Conservation (phyloP, 2,797 vertebrate genomes). For the Micrastur ruficollis region DNA sequence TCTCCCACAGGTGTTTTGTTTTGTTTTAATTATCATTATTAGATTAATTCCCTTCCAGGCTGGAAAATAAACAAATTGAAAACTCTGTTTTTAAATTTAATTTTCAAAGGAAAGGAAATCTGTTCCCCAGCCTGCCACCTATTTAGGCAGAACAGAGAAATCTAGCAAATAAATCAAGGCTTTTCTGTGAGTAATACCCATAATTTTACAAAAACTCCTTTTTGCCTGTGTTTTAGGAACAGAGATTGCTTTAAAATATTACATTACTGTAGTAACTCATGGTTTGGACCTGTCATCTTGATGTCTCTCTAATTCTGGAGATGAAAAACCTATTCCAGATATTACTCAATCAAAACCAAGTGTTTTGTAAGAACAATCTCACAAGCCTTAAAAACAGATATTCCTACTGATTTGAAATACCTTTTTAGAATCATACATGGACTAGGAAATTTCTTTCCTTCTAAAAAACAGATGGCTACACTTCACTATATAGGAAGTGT, state of each 20-base stretch:
- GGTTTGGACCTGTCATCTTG: constrained; percentile 21
- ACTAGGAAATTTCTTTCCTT: not conserved
- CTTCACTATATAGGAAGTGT: not conserved
- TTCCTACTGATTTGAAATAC: not conserved
- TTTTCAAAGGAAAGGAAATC: constrained; percentile 7
- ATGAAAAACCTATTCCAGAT: constrained; percentile 33
- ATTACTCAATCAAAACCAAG: constrained; percentile 4
- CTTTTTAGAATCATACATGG: not conserved
- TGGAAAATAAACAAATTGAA: not conserved
- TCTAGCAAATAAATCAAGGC: not conserved
- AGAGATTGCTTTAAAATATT: constrained; percentile 24
- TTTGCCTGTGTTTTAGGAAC: not conserved
- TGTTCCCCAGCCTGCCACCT: not conserved
- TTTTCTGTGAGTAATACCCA: not conserved
- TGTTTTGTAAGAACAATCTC: constrained; percentile 19
- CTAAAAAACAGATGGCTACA: not conserved
- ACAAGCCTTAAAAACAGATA: constrained; percentile 6
- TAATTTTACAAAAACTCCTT: not conserved
- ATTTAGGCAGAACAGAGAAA: not conserved
- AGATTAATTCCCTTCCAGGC: not conserved
- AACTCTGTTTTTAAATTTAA: not conserved
- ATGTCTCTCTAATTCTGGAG: constrained; percentile 1
- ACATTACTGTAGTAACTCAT: not conserved
- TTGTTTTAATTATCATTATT: not conserved
- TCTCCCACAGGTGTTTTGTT: not conserved